These are phyloP conservation scores for Botia kubotai DNA, from an alignment of 2,797 vertebrate species.

Conservation along the genomic window DNA sequence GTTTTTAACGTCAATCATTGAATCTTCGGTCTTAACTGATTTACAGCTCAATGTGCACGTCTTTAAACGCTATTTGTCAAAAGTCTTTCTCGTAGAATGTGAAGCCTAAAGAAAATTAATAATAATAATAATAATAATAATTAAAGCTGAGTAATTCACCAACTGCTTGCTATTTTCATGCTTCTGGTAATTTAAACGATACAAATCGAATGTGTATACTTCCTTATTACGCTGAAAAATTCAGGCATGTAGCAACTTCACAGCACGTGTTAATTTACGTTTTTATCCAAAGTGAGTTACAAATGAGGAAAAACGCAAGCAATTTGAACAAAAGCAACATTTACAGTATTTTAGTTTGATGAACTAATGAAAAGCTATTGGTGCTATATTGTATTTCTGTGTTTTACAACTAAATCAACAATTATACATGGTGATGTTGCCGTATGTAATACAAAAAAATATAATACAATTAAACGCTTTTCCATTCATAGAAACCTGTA, in stretches of 20 bases:
- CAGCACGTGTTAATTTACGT: neutral
- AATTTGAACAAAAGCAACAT: neutral
- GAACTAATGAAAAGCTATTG: neutral
- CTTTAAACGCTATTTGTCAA: no score
- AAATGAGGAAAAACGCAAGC: conserved; percentile 17
- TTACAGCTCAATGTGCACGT: neutral
- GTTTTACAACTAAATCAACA: neutral
- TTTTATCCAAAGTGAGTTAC: neutral
- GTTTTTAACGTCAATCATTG: neutral
- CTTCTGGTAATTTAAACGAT: neutral
- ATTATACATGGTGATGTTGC: neutral
- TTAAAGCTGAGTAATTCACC: neutral
- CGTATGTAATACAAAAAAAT: no score
- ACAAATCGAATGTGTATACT: neutral
- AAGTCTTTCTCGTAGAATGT: neutral
- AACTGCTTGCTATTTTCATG: neutral
- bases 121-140: neutral
- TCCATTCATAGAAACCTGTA: no score
- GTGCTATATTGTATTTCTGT: neutral
- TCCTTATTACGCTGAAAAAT: neutral
- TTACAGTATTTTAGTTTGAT: neutral
- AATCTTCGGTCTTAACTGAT: no score
- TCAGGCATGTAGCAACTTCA: neutral
- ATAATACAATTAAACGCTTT: no score
- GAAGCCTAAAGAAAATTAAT: neutral